Evolutionary conservation across 1,140 invertebrate genomes (phyloP).

Genomic region (Mya arenaria): DNA sequence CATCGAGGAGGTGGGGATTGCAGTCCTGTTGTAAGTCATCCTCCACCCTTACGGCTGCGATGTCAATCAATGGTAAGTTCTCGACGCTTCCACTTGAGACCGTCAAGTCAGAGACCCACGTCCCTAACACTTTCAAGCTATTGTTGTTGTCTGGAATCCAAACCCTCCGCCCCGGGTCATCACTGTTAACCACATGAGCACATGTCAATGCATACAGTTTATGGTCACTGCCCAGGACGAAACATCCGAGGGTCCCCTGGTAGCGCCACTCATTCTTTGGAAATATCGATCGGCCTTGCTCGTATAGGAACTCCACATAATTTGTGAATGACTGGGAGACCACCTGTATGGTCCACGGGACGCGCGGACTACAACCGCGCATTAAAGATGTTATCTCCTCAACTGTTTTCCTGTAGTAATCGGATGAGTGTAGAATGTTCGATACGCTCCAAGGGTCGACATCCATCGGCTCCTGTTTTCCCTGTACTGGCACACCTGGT

Average conservation of each 20-base stretch:
- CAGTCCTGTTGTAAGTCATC: not conserved
- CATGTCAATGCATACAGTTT: not conserved
- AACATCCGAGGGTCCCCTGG: not conserved
- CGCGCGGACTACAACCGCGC: no score
- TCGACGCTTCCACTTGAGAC: not conserved
- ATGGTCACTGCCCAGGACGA: not conserved
- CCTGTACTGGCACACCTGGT: no score
- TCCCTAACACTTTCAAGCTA: not conserved
- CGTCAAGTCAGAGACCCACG: not conserved
- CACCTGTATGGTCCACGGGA: no score
- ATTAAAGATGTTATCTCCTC: no score
- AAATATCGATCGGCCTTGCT: no score
- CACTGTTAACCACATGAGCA: not conserved
- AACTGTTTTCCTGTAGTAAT: no score
- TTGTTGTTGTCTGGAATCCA: not conserved
- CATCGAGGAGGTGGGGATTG: not conserved
- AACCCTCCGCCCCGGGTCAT: not conserved
- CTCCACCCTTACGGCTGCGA: not conserved
- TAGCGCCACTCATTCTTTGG: not conserved
- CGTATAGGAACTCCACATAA: no score
- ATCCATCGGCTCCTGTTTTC: no score
- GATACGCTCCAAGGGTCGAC: no score
- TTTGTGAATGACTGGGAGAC: no score
- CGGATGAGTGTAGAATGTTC: no score
- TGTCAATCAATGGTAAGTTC: not conserved